Evolutionary conservation across 1,140 invertebrate genomes (phyloP).

Genomic region (Dendrolimus kikuchii): DNA sequence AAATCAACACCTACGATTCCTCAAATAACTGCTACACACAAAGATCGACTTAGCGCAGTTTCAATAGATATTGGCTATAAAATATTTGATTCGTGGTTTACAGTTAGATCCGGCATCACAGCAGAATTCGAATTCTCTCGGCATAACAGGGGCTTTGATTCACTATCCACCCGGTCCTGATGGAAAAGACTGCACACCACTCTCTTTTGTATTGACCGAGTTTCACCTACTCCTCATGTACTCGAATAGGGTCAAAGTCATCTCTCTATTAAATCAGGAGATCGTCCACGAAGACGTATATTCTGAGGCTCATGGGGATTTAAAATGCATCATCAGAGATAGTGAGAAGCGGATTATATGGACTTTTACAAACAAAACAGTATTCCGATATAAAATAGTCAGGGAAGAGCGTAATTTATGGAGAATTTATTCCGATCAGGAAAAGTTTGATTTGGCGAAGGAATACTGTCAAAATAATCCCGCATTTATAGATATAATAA

Average conservation of each 20-base stretch:
- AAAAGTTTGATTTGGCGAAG: constrained; percentile 91
- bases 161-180: constrained; percentile 67
- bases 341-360: constrained; percentile 87
- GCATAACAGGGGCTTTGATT: constrained; percentile 76
- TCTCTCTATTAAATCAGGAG: constrained; percentile 90
- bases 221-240: constrained; percentile 93
- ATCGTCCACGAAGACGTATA: constrained; percentile 91
- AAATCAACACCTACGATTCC: too few relatives aligned
- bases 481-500: constrained; percentile 86
- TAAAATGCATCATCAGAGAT: constrained; percentile 89
- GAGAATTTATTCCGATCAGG: constrained; percentile 90
- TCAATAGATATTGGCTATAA: neutral
- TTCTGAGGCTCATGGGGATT: constrained; percentile 84
- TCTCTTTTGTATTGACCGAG: constrained; percentile 89
- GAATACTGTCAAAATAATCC: constrained; percentile 85
- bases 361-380: constrained; percentile 86
- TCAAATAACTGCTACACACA: too few relatives aligned
- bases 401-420: constrained; percentile 92
- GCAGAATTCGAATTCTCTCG: constrained; percentile 73
- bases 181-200: constrained; percentile 71
- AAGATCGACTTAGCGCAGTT: too few relatives aligned
- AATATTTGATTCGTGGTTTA: constrained; percentile 16
- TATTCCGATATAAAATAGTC: constrained; percentile 90
- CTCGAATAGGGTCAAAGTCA: constrained; percentile 85
- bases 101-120: constrained; percentile 72